Evolutionary conservation across 2,113 vertebrate genomes (phyloP), one percentile per base, ranked within the genome.

Genomic region (Raja brachyura): DNA sequence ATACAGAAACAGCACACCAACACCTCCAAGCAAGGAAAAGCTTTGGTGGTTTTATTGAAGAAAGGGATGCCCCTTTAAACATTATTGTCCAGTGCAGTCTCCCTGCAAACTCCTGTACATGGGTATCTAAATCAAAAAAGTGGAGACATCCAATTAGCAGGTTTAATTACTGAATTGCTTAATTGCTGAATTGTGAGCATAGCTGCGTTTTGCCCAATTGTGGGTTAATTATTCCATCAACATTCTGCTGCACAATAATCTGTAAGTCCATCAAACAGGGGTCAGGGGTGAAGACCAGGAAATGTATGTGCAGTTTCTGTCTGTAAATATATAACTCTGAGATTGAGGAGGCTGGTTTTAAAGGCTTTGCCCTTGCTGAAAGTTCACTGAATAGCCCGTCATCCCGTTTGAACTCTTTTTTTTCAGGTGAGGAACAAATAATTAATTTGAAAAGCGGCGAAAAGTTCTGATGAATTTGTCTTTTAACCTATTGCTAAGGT

Each of bases 311-410:
- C 90, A 92, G 33, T 73, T 92, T 92, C 90, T 73, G 68, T 74
- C 90, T 92, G 90, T 92, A 73, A 92, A 92, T 74, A 48, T 92
- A 70, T 92, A 92, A 92, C 68, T 22, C 90, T 54, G 90, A 92
- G 90, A 92, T 92, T 73, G 18, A 68, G 54, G 70, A 92, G 31
- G 39, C 1, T 92, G 33, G 8, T 14, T 48, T 92, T 73, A 92
- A 73, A 68, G 11, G 33, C 33, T 92, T 92, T 92, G 39, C 63
- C 63, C 18, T 92, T 92, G 39, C 81, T 85, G 90, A 54, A 54
- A 92, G 31, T 92, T 92, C 33, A 92, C 18, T 39, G 33, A 25
- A 39, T 33, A 90, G 63, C 31, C 31, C 13, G 31, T 74, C 66
- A 92, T 73, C 11, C 73, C 90, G 28, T 70, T 54, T 28, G 33